Conservation (phyloP, 2,113 vertebrate species). For the Pollachius pollachius region DNA sequence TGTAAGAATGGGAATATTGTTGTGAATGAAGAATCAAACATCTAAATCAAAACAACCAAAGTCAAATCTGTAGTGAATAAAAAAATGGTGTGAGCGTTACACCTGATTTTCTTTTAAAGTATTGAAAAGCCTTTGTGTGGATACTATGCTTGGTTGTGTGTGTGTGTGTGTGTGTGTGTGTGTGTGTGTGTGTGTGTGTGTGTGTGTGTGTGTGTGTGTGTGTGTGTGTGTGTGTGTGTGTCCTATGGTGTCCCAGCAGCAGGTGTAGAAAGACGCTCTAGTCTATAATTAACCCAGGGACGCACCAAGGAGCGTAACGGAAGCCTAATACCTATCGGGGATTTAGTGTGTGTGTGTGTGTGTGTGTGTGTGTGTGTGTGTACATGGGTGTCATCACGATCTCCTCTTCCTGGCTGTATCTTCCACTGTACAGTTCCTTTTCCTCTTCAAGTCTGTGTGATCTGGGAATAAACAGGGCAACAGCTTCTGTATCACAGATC, state of each 20-base stretch:
- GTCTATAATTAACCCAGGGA: conserved; percentile 60
- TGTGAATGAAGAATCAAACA: too few species aligned
- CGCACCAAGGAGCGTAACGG: conserved; percentile 48
- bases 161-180: too few species aligned
- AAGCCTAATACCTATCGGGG: conserved; percentile 52
- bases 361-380: neutral
- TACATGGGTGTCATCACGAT: neutral
- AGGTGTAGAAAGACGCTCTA: conserved; percentile 34
- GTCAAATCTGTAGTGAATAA: too few species aligned
- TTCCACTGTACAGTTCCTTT: conserved; percentile 21
- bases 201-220: too few species aligned
- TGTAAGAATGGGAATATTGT: too few species aligned
- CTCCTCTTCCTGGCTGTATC: conserved; percentile 44
- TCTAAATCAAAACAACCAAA: too few species aligned
- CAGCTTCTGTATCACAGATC: neutral
- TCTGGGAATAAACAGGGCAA: conserved; percentile 26
- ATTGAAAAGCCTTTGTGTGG: too few species aligned
- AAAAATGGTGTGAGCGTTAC: too few species aligned
- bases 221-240: conserved; percentile 10
- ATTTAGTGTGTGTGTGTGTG: conserved; percentile 33
- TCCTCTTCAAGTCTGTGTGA: conserved; percentile 44
- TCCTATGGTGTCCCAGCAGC: conserved; percentile 52
- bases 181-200: too few species aligned
- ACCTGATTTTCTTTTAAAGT: too few species aligned
- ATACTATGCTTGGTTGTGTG: too few species aligned